These are phyloP conservation scores for Oeneis ivallda DNA, from an alignment of 2,888 invertebrate genomes.

Conservation along the genomic window DNA sequence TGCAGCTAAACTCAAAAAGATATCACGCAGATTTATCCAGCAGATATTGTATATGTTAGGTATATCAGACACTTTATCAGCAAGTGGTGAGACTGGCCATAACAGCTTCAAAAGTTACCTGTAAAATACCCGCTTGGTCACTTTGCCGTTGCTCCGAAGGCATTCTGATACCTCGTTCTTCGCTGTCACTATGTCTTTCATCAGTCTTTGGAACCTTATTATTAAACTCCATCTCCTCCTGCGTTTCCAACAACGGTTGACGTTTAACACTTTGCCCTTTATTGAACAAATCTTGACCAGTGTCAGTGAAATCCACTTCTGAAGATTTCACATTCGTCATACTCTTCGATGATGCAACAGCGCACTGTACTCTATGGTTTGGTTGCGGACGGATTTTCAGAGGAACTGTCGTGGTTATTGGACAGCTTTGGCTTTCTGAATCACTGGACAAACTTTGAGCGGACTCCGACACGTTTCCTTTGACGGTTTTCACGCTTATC, in stretches of 20 bases:
- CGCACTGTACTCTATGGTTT: conserved; percentile 62
- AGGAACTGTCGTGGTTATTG: conserved; percentile 75
- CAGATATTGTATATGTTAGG: too few relatives aligned
- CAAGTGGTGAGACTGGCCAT: too few relatives aligned
- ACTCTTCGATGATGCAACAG: conserved; percentile 81
- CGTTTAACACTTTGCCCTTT: conserved; percentile 71
- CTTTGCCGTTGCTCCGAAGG: conserved; percentile 52
- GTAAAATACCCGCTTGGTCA: conserved; percentile 82
- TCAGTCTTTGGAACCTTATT: conserved; percentile 80
- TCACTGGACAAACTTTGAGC: conserved; percentile 85
- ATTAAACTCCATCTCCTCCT: conserved; percentile 71
- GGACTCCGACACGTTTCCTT: conserved; percentile 83
- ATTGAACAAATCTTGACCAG: conserved; percentile 63
- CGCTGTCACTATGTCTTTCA: conserved; percentile 53
- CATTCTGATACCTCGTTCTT: conserved; percentile 50
- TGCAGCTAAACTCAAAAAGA: too few relatives aligned
- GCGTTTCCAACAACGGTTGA: conserved; percentile 72
- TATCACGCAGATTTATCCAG: too few relatives aligned
- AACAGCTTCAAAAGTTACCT: conserved; percentile 71
- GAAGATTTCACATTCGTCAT: conserved; percentile 83
- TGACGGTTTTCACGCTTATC: conserved; percentile 83
- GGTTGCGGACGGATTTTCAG: conserved; percentile 78
- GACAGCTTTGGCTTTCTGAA: conserved; percentile 82
- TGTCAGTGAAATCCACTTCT: conserved; percentile 70
- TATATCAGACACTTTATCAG: too few relatives aligned